Base-by-base conservation (phyloP, 2,797 vertebrate species). In the Mus minutoides region DNA sequence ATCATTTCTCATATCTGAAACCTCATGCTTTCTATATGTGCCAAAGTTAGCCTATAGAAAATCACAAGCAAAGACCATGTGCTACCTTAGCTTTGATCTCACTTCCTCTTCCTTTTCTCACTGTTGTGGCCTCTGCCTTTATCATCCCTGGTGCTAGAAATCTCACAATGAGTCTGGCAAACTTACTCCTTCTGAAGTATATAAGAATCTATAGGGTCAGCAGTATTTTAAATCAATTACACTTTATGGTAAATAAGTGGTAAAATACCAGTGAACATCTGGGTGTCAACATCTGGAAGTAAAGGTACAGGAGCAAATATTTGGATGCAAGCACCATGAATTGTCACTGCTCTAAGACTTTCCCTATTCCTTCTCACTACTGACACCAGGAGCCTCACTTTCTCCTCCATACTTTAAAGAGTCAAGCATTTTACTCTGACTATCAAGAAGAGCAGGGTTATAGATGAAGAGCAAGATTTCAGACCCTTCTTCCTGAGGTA, bases 401-500 rank as follows among this genome's bases (percentile, higher is more conserved):
- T 56, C 85, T 73, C 52, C 6, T 76, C 58, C 43, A 43, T 52
- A 16, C 62, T 92, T 94, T 46, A 5, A 79, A 52, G 88, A 91
- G 22, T 43, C 78, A 84, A 13, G n/a, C 49, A 0, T 95, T 83
- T 78, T 37, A 52, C 21, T 92, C 92, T 40, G 40, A 14, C 43
- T 82, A 7, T 40, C 24, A 29, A 56, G 40, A 93, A 90, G 80
- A 92, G 46, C 71, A 37, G n/a, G 64, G 6, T 60, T 91, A 3
- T 62, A 75, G 40, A 82, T 3, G 64, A 90, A 92, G 14, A 19
- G 7, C 21, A 10, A 31, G 10, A 31, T 71, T 93, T 92, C 60
- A 78, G 56, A 88, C 73, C 52, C n/a, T 78, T 88, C 40, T 86
- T 90, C 91, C 84, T 91, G 56, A 97, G 10, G 34, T 54, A 78